These are phyloP conservation scores for Melanotaenia duboulayi DNA, from an alignment of 2,113 vertebrate species.

Conservation along the genomic window DNA sequence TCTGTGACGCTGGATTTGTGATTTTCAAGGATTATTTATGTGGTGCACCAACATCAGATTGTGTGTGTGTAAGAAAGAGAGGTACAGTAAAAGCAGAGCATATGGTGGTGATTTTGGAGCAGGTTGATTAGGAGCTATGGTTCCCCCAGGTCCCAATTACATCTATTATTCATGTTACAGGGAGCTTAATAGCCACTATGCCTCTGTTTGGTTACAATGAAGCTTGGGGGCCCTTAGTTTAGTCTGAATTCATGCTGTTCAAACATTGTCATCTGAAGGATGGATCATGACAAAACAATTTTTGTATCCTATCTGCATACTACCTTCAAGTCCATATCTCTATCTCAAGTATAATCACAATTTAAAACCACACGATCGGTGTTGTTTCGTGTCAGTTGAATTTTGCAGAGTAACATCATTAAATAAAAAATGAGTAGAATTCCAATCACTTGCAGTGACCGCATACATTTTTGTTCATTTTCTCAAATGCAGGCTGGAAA, in stretches of 20 bases:
- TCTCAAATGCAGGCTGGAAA: too few species aligned
- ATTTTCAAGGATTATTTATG: constrained; percentile 25
- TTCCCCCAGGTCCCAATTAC: constrained; percentile 67
- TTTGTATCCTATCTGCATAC: neutral
- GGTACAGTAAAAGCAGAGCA: constrained; percentile 54
- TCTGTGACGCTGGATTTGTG: constrained; percentile 8
- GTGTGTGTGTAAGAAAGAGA: neutral
- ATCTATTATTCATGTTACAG: constrained; percentile 75
- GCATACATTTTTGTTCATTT: too few species aligned
- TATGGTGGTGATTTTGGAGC: constrained; percentile 70
- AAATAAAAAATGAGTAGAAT: too few species aligned
- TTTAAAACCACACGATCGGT: too few species aligned
- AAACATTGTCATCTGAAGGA: neutral
- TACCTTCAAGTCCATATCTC: too few species aligned
- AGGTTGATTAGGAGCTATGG: constrained; percentile 50
- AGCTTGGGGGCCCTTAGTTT: neutral
- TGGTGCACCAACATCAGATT: neutral
- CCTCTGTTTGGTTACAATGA: constrained; percentile 52
- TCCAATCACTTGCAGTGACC: too few species aligned
- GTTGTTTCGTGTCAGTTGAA: too few species aligned
- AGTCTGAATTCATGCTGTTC: constrained; percentile 15
- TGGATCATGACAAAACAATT: neutral
- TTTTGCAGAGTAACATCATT: too few species aligned
- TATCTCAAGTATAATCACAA: too few species aligned
- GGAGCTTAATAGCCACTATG: constrained; percentile 56